Evolutionary conservation across 2,113 vertebrate genomes (phyloP), one percentile per base, ranked within the genome.

Genomic region (Aphyosemion australe): DNA sequence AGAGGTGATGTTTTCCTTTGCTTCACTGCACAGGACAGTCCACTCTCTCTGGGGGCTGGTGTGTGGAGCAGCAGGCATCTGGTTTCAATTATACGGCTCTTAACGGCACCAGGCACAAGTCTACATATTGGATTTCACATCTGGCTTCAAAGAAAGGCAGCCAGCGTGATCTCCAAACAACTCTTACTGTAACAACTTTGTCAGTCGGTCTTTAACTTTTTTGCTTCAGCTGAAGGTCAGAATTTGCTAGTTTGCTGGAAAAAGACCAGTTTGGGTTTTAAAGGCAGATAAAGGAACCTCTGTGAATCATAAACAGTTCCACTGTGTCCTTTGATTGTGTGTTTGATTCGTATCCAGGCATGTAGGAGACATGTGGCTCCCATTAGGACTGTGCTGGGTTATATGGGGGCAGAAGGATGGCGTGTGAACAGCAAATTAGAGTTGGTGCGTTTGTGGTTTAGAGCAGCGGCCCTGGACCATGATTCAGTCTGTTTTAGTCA

Each of bases 331-430:
- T 79, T 84, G 83, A 84, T 83, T 83, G 71, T 52, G 74, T 46
- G 72, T 81, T 79, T 82, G 69, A 76, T 85, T 75, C 66, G 55
- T 56, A 42, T 65, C 56, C 71, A 66, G 71, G 54, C 55, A 42
- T 76, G 68, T 73, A 53, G 26, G 70, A 71, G 70, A 68, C 88
- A 91, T 71, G 74, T 89, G 89, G 86, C 52, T 83, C 47, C 72
- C 75, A 87, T 91, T 84, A 88, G 59, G 59, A 50, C 68, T n/a
- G 53, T 45, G 67, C 79, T 87, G 41, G 75, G 84, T 87, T 84
- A 83, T 77, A 49, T 12, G 69, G 81, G 86, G 84, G 74, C 82
- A 80, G 72, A 60, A 80, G 67, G 73, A 75, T 87, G 73, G 76
- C 79, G 84, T 88, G 82, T 84, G 80, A 88, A 80, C 65, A 62